Percentiles rank a stretch among this genome's conserved stretches.
Evolutionary conservation across 2,888 invertebrate genomes (phyloP).

Genomic region (Nomada lathburiana): DNA sequence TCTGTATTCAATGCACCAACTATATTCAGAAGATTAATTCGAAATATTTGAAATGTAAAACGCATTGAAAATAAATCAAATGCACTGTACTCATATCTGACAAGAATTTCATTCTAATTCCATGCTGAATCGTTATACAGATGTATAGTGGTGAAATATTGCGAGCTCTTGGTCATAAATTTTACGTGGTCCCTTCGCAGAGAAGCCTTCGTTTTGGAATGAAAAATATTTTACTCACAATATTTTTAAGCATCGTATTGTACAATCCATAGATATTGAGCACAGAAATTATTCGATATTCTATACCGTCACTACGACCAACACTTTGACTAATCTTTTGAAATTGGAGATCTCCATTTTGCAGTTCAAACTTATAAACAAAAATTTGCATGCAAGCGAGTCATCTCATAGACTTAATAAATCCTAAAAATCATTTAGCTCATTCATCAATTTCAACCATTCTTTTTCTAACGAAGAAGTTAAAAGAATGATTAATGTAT

Average conservation of each 20-base stretch:
- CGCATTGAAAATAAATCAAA: conserved; percentile 32
- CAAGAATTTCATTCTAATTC: conserved; percentile 30
- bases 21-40: conserved; percentile 12
- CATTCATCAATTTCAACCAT: no score
- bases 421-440: no score
- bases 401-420: no score
- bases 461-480: no score
- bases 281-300: background rate
- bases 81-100: conserved; percentile 14
- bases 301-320: background rate
- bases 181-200: background rate
- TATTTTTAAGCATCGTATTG: background rate
- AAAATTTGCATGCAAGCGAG: background rate
- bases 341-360: background rate
- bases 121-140: conserved; percentile 22
- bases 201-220: background rate
- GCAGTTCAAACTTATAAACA: background rate
- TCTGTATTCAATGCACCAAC: conserved; percentile 3
- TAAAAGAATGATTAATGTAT: no score
- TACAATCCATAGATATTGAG: background rate
- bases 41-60: conserved; percentile 46
- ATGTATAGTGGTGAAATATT: conserved; percentile 24
- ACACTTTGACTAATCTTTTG: background rate
- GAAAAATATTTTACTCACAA: conserved; percentile 12
- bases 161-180: conserved; percentile 25